Evolutionary conservation across 2,888 invertebrate genomes (phyloP).

Genomic region (Leptopilina syphax): DNA sequence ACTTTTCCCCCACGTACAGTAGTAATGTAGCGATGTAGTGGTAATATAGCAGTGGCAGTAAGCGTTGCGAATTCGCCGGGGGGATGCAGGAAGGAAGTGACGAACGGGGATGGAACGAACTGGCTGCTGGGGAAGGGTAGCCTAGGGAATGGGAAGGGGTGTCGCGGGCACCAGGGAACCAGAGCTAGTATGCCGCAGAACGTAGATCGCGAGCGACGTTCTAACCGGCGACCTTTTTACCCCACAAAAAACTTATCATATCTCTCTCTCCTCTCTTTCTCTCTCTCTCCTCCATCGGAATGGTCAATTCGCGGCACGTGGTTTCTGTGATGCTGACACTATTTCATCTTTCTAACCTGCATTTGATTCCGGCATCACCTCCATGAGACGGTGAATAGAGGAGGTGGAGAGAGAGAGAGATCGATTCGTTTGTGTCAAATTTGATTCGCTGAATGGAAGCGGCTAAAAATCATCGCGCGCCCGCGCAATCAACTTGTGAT

Average conservation of each 20-base stretch:
- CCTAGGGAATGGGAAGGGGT: conserved; percentile 55
- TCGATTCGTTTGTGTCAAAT: conserved; percentile 30
- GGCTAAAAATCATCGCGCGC: conserved; percentile 44
- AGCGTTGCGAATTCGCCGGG: conserved; percentile 41
- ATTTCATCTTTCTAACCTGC: conserved; percentile 22
- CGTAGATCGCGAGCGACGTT: conserved; percentile 73
- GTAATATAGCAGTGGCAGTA: conserved; percentile 30
- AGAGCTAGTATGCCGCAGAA: conserved; percentile 74
- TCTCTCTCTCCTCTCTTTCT: not conserved
- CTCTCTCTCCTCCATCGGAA: not conserved
- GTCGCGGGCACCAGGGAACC: conserved; percentile 68
- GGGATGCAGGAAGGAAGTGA: conserved; percentile 50
- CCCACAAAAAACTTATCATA: not conserved
- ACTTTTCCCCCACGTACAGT: too few relatives aligned
- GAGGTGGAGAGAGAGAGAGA: not conserved
- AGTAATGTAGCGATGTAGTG: conserved; percentile 29
- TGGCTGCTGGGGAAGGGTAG: conserved; percentile 56
- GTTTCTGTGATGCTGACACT: conserved; percentile 23
- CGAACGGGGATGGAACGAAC: conserved; percentile 55
- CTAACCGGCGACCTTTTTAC: not conserved
- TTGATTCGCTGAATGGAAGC: conserved; percentile 17
- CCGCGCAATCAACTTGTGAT: conserved; percentile 45
- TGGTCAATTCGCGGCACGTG: conserved; percentile 18
- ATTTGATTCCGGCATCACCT: conserved; percentile 41
- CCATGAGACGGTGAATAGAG: not conserved